phyloP scores from a whole-genome alignment of 2,113 vertebrate genomes.

The Oreamnos americanus region DNA sequence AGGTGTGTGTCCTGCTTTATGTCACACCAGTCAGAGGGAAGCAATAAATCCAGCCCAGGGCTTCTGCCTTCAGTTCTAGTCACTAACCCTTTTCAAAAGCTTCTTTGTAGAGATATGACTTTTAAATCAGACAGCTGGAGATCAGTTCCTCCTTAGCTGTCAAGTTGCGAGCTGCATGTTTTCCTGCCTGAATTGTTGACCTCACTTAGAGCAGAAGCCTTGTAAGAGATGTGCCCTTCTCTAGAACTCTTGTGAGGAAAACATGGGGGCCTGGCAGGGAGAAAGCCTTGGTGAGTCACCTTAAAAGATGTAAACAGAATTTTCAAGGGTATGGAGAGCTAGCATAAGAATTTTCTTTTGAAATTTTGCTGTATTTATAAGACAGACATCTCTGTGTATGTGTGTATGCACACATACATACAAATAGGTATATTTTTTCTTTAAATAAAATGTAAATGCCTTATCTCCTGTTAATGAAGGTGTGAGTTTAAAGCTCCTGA shows the following conservation, averaged over 20 bases:
- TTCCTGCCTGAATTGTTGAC: constrained; percentile 57
- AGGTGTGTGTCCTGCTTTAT: not conserved
- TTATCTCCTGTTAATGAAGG: not conserved
- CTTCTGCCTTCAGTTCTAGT: not conserved
- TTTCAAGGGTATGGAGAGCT: not conserved
- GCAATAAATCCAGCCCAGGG: not conserved
- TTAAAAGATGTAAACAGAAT: constrained; percentile 4
- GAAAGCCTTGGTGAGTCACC: not conserved
- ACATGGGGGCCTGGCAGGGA: not conserved
- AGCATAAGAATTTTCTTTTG: not conserved
- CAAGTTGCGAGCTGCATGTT: constrained; percentile 40
- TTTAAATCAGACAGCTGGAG: constrained; percentile 69
- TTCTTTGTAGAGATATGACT: constrained; percentile 48
- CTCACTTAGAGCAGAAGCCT: constrained; percentile 24
- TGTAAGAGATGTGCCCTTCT: constrained; percentile 42
- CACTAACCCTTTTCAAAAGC: constrained; percentile 27
- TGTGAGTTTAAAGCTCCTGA: not conserved
- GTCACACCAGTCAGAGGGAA: not conserved
- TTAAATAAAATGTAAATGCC: not conserved
- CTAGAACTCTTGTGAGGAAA: not conserved
- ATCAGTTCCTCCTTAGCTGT: constrained; percentile 55
- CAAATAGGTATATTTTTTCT: not conserved
- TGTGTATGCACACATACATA: not conserved
- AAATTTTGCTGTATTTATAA: not conserved
- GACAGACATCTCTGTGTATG: not conserved